Evolutionary conservation across 2,888 invertebrate genomes (phyloP).

Genomic region (Phlogophora meticulosa): DNA sequence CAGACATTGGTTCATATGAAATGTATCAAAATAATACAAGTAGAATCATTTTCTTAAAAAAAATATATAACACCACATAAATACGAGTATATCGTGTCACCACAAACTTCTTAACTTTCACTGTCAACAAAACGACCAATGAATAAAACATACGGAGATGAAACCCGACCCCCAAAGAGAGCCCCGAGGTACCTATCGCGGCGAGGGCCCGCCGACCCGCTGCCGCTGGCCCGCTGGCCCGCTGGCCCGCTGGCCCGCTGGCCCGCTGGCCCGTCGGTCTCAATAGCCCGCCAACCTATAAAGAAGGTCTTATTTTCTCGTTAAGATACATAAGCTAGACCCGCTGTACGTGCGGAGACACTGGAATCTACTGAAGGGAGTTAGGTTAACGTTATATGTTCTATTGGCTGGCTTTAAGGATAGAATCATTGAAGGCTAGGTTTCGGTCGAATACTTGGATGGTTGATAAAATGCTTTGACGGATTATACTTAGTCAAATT

Average conservation of each 20-base stretch:
- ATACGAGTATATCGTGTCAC: conserved; percentile 30
- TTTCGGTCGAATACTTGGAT: not conserved
- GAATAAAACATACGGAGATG: conserved; percentile 55
- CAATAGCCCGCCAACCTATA: conserved; percentile 45
- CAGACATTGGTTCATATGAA: too few species aligned
- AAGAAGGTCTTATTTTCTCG: conserved; percentile 52
- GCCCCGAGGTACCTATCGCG: conserved; percentile 9
- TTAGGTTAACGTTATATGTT: conserved; percentile 12
- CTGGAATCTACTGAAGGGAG: conserved; percentile 25
- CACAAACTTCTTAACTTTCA: conserved; percentile 46
- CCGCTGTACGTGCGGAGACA: conserved; percentile 37
- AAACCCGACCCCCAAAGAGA: conserved; percentile 37
- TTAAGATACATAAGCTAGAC: conserved; percentile 54
- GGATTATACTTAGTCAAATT: not conserved
- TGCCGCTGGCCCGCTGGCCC: conserved; percentile 3
- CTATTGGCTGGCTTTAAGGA: conserved; percentile 21
- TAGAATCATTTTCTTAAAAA: conserved; percentile 15
- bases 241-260: conserved; percentile 39
- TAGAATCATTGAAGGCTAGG: not conserved
- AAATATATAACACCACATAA: conserved; percentile 31
- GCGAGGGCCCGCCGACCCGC: conserved; percentile 17
- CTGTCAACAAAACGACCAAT: conserved; percentile 51
- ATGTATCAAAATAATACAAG: too few species aligned
- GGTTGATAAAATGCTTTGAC: not conserved
- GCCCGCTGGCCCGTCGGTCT: conserved; percentile 16